phyloP scores from a whole-genome alignment of 1,140 invertebrate species.

The Andricus grossulariae region DNA sequence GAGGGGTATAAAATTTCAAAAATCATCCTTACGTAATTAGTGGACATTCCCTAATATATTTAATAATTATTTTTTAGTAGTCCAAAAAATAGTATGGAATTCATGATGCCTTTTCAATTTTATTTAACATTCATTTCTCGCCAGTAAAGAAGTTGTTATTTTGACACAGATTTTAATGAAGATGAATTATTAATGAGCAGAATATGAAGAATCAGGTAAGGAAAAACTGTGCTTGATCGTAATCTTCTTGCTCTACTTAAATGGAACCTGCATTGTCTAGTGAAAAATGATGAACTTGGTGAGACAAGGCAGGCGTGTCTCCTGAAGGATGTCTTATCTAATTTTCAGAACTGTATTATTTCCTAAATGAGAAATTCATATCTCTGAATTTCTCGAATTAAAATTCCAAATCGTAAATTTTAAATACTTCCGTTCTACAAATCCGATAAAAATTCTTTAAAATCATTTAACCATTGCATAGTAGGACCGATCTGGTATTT shows the following conservation, averaged over 20 bases:
- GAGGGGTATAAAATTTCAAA: too few relatives aligned
- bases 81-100: too few relatives aligned
- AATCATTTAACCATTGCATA: not conserved
- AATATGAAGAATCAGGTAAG: conserved; percentile 7
- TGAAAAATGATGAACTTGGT: conserved; percentile 22
- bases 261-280: conserved; percentile 17
- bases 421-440: not conserved
- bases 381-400: not conserved
- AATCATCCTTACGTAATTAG: too few relatives aligned
- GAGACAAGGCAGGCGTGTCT: conserved; percentile 12
- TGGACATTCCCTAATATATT: too few relatives aligned
- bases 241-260: conserved; percentile 29
- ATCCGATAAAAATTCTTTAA: not conserved
- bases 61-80: too few relatives aligned
- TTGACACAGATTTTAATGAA: conserved; percentile 25
- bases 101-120: too few relatives aligned
- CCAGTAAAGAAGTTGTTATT: not conserved
- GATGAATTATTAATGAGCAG: not conserved
- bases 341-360: not conserved
- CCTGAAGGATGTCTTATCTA: not conserved
- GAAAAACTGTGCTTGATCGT: conserved; percentile 10
- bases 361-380: not conserved
- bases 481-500: too few relatives aligned
- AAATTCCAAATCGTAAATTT: not conserved
- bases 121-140: too few relatives aligned